Base-by-base conservation (phyloP, 2,113 vertebrate genomes). In the Procavia capensis region DNA sequence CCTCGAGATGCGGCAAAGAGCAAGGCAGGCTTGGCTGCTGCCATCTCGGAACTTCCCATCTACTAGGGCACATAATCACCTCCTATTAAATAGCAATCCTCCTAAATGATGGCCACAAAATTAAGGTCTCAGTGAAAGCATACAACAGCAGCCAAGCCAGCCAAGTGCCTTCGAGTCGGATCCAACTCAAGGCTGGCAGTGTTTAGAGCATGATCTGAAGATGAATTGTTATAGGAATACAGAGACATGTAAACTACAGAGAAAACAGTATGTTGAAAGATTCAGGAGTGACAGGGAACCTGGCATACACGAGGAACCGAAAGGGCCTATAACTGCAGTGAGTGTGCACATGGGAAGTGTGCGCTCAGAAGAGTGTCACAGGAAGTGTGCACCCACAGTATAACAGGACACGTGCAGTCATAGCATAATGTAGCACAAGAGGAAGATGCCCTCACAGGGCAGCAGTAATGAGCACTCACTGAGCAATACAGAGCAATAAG, bases 101-200 rank as follows among this genome's bases (percentile, higher is more conserved):
- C 72, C 25, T 20, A 64, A 31, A 0, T 27, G 63, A 57, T 9
- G 14, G 20, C 31, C 63, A 25, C 41, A 22, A 27, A 41, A 25
- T 7, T 6, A 0, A 41, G 54, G 75, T 36, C 57, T 75, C n/a
- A 63, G 17, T 31, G 72, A 36, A 88, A 84, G 43, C 20, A 29
- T 19, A 3, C 0, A 29, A 17, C 57, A 34, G 16, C 72, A n/a
- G n/a, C n/a, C n/a, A n/a, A n/a, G n/a, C n/a, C n/a, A n/a, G n/a
- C n/a, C n/a, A n/a, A n/a, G n/a, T n/a, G n/a, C n/a, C n/a, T n/a
- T n/a, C n/a, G n/a, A n/a, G n/a, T n/a, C n/a, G n/a, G n/a, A n/a
- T n/a, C n/a, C n/a, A n/a, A n/a, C n/a, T n/a, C n/a, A 54, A 63
- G n/a, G 34, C 7, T 43, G 7, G 0, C 22, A 8, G 6, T 0